Base-by-base conservation (phyloP, 2,888 invertebrate genomes). In the Parnassius orleans region DNA sequence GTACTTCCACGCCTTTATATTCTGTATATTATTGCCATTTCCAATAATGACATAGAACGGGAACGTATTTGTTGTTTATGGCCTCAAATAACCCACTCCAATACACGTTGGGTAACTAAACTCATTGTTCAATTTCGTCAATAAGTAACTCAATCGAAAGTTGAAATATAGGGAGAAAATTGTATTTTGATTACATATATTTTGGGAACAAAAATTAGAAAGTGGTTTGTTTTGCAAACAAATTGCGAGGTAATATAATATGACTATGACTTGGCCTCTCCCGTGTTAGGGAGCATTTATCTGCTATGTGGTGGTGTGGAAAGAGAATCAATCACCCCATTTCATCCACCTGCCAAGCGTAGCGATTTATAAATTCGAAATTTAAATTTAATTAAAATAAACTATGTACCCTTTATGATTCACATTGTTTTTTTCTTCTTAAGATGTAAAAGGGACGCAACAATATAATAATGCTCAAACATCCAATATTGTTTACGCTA, bases 31-130 rank as follows among this genome's bases (percentile, higher is more conserved):
- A 48, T 48, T 48, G 48, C 48, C 14, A 48, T 53, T 42, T 56
- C 47, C 46, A 24, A 59, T 59, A 63, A 63, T 63, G 56, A 56
- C 47, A 63, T 43, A 48, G 42, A 14, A 33, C 19, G 47, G 48
- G 50, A 60, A 52, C 60, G 14, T 53, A 9, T 66, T 61, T 54
- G 64, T 65, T 66, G 64, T 68, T 68, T 68, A 69, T 66, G 64
- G 61, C 42, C 56, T 62, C 51, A 68, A 69, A 69, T 69, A 53
- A 68, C 14, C 48, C 62, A 58, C 63, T 56, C 54, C 59, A 60
- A 60, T 57, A 55, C 54, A 48, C 52, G 47, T 63, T 15, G 60
- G 14, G 24, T 53, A 60, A 52, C 52, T 33, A 14, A 43, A 53
- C 24, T 47, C 56, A 63, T 63, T 60, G 60, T 47, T 56, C 14